Base-by-base conservation (phyloP, 2,888 invertebrate species). In the Agrotis exclamationis region DNA sequence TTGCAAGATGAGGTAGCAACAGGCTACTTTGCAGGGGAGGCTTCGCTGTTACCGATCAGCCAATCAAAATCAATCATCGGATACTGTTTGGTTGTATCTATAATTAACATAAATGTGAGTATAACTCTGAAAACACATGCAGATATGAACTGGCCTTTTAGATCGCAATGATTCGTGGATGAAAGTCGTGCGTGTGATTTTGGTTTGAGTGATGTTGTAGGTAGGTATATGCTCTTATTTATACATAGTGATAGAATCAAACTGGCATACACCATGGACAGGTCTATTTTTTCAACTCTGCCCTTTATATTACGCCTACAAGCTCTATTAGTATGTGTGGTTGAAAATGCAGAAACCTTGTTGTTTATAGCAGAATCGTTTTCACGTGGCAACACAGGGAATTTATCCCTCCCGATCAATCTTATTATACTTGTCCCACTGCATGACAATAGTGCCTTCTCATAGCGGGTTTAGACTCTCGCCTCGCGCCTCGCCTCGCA, bases 41-140 rank as follows among this genome's bases (percentile, higher is more conserved):
- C 91, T 88, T 95, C 95, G 92, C 91, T 93, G 94, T 93, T 94
- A 95, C 90, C 91, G 86, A 96, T 92, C 93, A 96, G 96, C 96
- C 96, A 96, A 95, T 96, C 96, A 95, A 96, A 96, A 96, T 96
- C 96, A 94, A 96, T 93, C 96, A 96, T 96, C 95, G 96, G 96
- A 94, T 93, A 95, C 92, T 96, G 95, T 96, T 96, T 96, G 87
- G 94, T 93, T 93, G 96, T 92, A 96, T 96, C 96, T 96, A 96
- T 92, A 96, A 96, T 95, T 95, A 96, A 95, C 89, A 95, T 90
- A 95, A 94, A 94, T 83, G 88, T 94, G 90, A 92, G 91, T 87
- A 90, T 89, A 93, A 89, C 92, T 89, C 78, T 80, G 70, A 82
- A 84, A 86, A 78, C 71, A 85, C 58, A 84, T 84, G 83, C 80